These are phyloP conservation scores for Eurytoma adleriae DNA, from an alignment of 2,888 invertebrate genomes.

Conservation along the genomic window DNA sequence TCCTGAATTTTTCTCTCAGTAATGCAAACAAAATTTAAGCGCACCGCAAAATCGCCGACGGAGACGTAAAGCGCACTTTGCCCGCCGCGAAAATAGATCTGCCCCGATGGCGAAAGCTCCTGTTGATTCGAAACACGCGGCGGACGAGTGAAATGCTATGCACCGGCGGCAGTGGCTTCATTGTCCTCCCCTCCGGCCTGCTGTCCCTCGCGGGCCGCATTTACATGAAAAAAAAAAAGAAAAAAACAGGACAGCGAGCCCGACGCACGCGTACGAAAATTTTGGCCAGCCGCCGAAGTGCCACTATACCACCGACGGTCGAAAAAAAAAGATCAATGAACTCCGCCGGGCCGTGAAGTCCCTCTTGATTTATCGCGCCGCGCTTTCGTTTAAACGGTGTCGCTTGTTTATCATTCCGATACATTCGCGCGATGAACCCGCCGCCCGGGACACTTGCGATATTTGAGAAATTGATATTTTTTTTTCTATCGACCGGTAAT, in stretches of 20 bases:
- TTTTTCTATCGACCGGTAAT: no score
- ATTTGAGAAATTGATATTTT: conserved; percentile 22
- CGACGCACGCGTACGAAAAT: conserved; percentile 6
- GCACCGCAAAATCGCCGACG: conserved; percentile 37
- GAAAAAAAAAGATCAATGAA: conserved; percentile 48
- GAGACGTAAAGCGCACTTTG: conserved; percentile 47
- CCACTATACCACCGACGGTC: background rate
- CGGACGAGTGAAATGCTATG: background rate
- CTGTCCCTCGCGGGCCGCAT: conserved; percentile 15
- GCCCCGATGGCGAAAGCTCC: conserved; percentile 11
- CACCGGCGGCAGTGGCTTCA: background rate
- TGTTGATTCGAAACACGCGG: conserved; percentile 46
- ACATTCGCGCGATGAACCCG: no score
- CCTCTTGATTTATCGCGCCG: conserved; percentile 31
- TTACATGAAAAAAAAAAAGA: conserved; percentile 44
- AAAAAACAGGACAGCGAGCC: conserved; percentile 2
- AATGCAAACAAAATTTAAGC: no score
- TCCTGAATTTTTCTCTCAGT: no score
- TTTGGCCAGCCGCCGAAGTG: conserved; percentile 44
- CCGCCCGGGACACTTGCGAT: background rate
- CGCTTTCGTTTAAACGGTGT: conserved; percentile 24
- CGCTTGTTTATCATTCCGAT: conserved; percentile 27
- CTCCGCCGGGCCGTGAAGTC: background rate
- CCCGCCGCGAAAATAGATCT: conserved; percentile 41
- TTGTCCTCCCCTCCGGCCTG: background rate